Conservation (phyloP, 2,113 vertebrate genomes). For the Arvicanthis niloticus region DNA sequence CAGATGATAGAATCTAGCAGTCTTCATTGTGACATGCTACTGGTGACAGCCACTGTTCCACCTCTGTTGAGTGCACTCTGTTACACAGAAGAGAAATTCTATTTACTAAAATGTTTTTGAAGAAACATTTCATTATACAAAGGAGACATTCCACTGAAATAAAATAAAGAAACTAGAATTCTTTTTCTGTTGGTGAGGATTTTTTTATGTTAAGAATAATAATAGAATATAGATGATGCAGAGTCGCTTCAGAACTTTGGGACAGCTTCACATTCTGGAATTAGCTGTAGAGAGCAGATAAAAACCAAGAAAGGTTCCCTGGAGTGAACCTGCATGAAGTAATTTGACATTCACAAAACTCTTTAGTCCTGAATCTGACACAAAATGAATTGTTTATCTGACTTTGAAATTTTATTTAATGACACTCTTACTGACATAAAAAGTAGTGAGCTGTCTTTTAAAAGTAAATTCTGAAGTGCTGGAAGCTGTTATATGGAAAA, state of each 20-base stretch:
- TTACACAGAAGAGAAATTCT: conserved; percentile 34
- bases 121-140: conserved; percentile 3
- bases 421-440: not conserved
- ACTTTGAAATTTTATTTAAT: conserved; percentile 58
- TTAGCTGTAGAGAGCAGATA: not conserved
- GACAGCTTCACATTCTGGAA: conserved; percentile 22
- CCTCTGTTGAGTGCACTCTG: not conserved
- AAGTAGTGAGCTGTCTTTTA: conserved; percentile 50
- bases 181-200: conserved; percentile 17
- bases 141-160: conserved; percentile 19
- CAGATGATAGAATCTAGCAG: not conserved
- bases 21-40: too few relatives aligned
- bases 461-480: conserved; percentile 45
- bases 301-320: not conserved
- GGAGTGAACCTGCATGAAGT: conserved; percentile 33
- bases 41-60: not conserved
- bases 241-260: not conserved
- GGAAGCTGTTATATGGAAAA: conserved; percentile 36
- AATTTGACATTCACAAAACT: not conserved
- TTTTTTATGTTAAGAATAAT: not conserved
- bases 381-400: conserved; percentile 55
- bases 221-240: not conserved
- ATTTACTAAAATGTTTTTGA: conserved; percentile 26
- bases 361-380: conserved; percentile 18
- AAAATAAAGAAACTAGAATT: conserved; percentile 5